Conservation (phyloP, 2,797 vertebrate genomes). For the Poeciliopsis turneri region DNA sequence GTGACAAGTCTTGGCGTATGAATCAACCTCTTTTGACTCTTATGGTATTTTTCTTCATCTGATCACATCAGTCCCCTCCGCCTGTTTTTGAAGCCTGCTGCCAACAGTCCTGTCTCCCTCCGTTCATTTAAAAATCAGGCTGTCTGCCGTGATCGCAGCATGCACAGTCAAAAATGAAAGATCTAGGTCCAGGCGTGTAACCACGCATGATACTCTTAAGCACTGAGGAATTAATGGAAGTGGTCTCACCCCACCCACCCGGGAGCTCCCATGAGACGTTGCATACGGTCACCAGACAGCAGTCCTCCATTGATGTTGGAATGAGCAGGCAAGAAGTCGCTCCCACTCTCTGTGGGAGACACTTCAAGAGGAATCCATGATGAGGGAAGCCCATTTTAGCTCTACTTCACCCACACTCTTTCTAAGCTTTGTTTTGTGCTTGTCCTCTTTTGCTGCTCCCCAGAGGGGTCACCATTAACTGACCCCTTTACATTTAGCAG, state of each 20-base stretch:
- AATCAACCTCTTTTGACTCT: not conserved
- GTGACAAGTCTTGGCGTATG: not conserved
- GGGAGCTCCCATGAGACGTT: not conserved
- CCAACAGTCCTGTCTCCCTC: not conserved
- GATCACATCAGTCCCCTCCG: not conserved
- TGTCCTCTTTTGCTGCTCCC: conserved; percentile 39
- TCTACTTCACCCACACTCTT: conserved; percentile 14
- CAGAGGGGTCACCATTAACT: conserved; percentile 49
- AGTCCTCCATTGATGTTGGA: conserved; percentile 64
- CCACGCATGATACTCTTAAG: conserved; percentile 2
- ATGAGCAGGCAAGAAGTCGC: conserved; percentile 49
- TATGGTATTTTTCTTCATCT: conserved; percentile 7
- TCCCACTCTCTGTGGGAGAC: conserved; percentile 50
- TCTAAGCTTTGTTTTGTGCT: conserved; percentile 51
- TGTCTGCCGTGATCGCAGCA: not conserved
- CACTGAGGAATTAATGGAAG: conserved; percentile 19
- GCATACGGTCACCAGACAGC: conserved; percentile 41
- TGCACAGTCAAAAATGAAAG: not conserved
- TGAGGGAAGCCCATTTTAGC: conserved; percentile 54
- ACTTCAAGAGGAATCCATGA: conserved; percentile 74
- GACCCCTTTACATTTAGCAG: conserved; percentile 40
- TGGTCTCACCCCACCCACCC: not conserved
- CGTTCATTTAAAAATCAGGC: not conserved
- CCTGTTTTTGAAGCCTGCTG: not conserved
- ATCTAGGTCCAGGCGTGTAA: not conserved